phyloP scores from a whole-genome alignment of 1,140 invertebrate genomes.

The Linepithema humile region DNA sequence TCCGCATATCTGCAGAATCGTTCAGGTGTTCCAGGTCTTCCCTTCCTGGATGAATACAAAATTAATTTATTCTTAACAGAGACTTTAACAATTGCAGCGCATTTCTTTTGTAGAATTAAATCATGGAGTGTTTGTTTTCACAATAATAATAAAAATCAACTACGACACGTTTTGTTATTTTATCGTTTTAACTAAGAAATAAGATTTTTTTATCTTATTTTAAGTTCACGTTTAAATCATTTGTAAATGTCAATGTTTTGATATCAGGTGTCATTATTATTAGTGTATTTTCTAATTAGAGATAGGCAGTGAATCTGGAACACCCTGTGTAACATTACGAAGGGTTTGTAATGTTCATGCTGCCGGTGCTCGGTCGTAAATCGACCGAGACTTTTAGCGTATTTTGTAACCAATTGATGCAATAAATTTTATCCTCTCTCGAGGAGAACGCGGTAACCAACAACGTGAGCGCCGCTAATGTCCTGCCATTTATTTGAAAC shows the following conservation, averaged over 20 bases:
- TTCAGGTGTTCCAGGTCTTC: not conserved
- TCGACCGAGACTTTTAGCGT: slow-evolving; percentile 63
- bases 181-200: not conserved
- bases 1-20: not conserved
- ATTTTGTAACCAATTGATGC: slow-evolving; percentile 72
- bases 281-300: not conserved
- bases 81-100: not conserved
- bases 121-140: too few species aligned
- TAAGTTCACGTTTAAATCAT: not conserved
- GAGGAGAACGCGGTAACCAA: slow-evolving; percentile 32
- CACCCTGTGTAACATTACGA: not conserved
- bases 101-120: not conserved
- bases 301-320: not conserved
- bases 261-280: not conserved
- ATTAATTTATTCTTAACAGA: slow-evolving; percentile 1
- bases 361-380: slow-evolving; percentile 55
- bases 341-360: slow-evolving; percentile 37
- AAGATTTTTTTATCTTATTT: not conserved
- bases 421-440: slow-evolving; percentile 66
- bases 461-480: slow-evolving; percentile 58
- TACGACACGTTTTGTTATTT: not conserved
- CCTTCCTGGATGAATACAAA: not conserved
- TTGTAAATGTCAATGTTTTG: not conserved
- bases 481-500: slow-evolving; percentile 53
- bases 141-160: too few species aligned